Evolutionary conservation across 2,888 invertebrate genomes (phyloP).

Genomic region (Lamproptera curius): DNA sequence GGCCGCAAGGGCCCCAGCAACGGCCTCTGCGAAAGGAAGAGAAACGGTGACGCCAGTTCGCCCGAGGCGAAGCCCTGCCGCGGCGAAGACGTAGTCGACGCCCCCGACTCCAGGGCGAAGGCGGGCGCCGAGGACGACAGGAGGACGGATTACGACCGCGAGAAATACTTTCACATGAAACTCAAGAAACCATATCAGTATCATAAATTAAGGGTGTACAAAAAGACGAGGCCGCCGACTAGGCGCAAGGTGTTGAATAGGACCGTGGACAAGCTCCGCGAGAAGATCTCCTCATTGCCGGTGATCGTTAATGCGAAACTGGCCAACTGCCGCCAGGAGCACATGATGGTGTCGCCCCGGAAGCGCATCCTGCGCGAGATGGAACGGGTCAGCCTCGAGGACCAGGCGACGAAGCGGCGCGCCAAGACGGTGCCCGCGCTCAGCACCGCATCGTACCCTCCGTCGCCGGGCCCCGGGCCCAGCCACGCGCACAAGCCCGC

Average conservation of each 20-base stretch:
- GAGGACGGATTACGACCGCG: conserved; percentile 58
- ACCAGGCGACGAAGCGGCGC: conserved; percentile 81
- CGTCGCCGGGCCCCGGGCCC: conserved; percentile 40
- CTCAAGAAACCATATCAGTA: conserved; percentile 74
- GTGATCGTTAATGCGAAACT: conserved; percentile 65
- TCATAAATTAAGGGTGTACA: conserved; percentile 70
- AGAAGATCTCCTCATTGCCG: conserved; percentile 55
- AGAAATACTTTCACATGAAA: conserved; percentile 71
- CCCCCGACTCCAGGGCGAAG: conserved; percentile 37
- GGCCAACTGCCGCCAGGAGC: conserved; percentile 67
- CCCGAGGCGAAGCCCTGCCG: conserved; percentile 34
- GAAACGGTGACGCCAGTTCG: conserved; percentile 50
- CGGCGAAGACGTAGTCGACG: conserved; percentile 52
- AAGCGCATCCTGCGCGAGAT: conserved; percentile 90
- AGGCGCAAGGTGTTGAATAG: conserved; percentile 53
- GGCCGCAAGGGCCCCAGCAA: conserved; percentile 40
- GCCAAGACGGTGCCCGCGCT: conserved; percentile 68
- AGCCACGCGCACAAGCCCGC: conserved; percentile 46
- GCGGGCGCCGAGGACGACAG: conserved; percentile 45
- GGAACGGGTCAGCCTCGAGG: conserved; percentile 86
- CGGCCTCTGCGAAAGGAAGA: conserved; percentile 47
- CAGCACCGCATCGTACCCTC: conserved; percentile 48
- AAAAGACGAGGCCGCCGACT: conserved; percentile 56
- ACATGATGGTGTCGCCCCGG: conserved; percentile 86
- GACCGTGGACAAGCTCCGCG: conserved; percentile 56